Base-by-base conservation (phyloP, 1,140 invertebrate genomes). In the Hylaeus volcanicus region DNA sequence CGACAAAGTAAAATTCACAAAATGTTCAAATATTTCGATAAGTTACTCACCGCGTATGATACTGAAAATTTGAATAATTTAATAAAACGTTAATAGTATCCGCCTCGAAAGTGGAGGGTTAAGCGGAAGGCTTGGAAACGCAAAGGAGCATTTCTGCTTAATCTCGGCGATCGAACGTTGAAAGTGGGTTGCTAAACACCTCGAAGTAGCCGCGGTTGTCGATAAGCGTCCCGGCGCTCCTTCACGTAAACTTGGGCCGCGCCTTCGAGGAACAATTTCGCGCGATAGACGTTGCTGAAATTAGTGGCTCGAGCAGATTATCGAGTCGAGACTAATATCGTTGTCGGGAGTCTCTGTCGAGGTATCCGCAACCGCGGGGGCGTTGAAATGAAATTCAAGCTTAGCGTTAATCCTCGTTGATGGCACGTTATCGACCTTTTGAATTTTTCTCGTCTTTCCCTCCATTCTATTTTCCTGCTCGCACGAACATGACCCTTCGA, bases 241-340 rank as follows among this genome's bases (percentile, higher is more conserved):
- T 15, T 15, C 55, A 58, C 55, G 55, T 58, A 58, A 58, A 58
- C 55, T 58, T 48, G 45, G 45, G 45, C n/a, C 55, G 14, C 55
- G 55, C n/a, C 14, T 15, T 14, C 3, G 15, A 58, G 14, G 51
- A 58, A 58, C 55, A 58, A 58, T 58, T 58, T 58, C 55, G 55
- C 55, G 55, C 55, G 14, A 2, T 58, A 15, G 55, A 58, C 14
- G 55, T 5, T 58, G 55, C 14, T 15, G 55, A 58, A 58, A 58
- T 58, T 58, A 58, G 55, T 58, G 55, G 55, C 55, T 58, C 55
- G 14, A 58, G n/a, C 55, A 58, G 55, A 58, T 58, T 58, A 58
- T 58, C 55, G 55, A 5, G 14, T 58, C 14, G n/a, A 15, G 8
- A 58, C 14, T 58, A 51, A 51, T 51, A 51, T 51, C 51, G 51